Evolutionary conservation across 2,797 vertebrate species (phyloP), one percentile per base, ranked within the genome.

Genomic region (Ptychadena robeensis): DNA sequence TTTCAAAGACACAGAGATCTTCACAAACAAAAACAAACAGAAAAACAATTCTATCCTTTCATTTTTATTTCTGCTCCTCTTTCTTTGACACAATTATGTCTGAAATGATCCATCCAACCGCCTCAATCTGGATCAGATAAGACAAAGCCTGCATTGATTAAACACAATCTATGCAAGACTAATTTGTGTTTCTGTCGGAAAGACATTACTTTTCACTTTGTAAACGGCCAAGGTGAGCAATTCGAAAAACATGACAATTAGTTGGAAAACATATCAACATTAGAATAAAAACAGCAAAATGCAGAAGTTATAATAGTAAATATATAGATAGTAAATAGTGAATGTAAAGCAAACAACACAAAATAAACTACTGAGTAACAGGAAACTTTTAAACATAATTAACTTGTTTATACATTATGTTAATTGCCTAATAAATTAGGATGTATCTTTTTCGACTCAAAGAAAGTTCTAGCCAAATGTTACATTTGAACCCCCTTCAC

Each of bases 61-160:
- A 77, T 89, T 86, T 87, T 73, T 81, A 80, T 0, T 82, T 91
- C 88, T 84, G 86, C 86, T 86, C 76, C 30, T 82, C 82, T 69
- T 82, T 86, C 89, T 89, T 88, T 90, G 88, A 87, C 87, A 88
- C 76, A 88, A 89, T 85, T 84, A 86, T 86, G 86, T 63, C 87
- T 86, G 73, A 90, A 89, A 82, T 88, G 85, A 88, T 89, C 88
- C 86, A 88, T 88, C 86, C 82, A 80, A 88, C 86, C 82, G 87
- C 87, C 89, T 88, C 86, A 90, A 87, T 87, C 82, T 85, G 87
- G 88, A 87, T 90, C 85, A 83, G 86, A 80, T 81, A 90, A 80
- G 86, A 90, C 88, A 91, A 89, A 89, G 83, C 65, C 85, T 61
- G 79, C 90, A 88, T 81, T 90, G 89, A 90, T 87, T 79, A 86